Evolutionary conservation across 2,888 invertebrate species (phyloP), one percentile per base, ranked within the genome.

Genomic region (Quadriops clusia): DNA sequence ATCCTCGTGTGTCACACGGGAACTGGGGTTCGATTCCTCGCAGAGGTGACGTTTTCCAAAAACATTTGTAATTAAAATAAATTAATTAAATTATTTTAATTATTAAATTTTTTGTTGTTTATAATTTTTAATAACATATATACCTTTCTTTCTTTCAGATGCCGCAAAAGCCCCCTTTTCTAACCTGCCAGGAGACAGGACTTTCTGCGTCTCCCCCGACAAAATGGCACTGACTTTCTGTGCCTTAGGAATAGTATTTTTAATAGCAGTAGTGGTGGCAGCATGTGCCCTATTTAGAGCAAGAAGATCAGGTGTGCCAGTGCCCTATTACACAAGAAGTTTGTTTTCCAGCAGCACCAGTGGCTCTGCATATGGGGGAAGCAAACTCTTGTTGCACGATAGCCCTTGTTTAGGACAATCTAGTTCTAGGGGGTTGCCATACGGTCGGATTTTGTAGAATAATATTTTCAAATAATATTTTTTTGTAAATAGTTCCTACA

Each of bases 161-260:
- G 28, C 36, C 6, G 16, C 38, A 12, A 23, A 32, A 13, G 48
- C 46, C 23, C 47, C 54, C 7, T 58, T 56, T 32, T 45, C 51
- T 8, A 47, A 52, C 35, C 49, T 59, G 16, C 70, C 72, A 3
- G 71, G 71, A 33, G 74, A 74, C 48, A 66, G 69, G 42, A 72
- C 72, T 3, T 70, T 82, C 26, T 83, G 83, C 50, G 64, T 83
- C 39, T 81, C 81, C 6, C 75, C 80, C 9, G 77, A 80, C 5
- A 79, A 77, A 62, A 70, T 83, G 69, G 80, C 82, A 7, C 63
- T 81, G 28, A 74, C 80, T 0, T 81, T 83, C 50, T 78, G 79
- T 48, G 62, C 78, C 1, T 57, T 82, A 44, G 78, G 82, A 4
- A 57, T 79, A 4, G 74, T 83, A 39, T 78, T 83, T 54, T 59